Evolutionary conservation across 2,797 vertebrate species (phyloP), one percentile per base, ranked within the genome.

Genomic region (Vultur gryphus): DNA sequence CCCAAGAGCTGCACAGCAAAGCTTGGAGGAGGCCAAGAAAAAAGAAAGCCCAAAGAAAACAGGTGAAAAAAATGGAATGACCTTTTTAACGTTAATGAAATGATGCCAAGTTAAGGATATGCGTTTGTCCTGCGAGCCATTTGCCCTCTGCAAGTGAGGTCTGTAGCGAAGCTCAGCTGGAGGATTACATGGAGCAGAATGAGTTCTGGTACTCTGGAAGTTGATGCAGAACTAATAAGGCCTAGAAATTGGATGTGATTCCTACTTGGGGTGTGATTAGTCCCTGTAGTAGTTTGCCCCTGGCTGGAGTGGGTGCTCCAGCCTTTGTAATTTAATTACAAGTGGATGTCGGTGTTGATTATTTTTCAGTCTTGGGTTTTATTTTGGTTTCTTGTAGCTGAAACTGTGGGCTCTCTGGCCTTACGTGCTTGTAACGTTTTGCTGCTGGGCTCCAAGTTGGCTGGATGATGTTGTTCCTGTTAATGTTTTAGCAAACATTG

Each of bases 1-100:
- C 3, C 92, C 96, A 1, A 51, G 44, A 67, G 79, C 35, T 33
- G 97, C 96, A 25, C 91, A 87, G 76, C 89, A 51, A 48, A 72
- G 31, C 80, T 70, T 31, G 18, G 93, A 97, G 10, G 80, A 67
- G n/a, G 57, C 62, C 20, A 54, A 76, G 31, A 43, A 24, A 64
- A 44, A 62, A 71, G 48, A 31, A 66, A 91, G 75, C 52, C 81
- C 65, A 23, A 65, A 84, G 55, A 65, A 44, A 71, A 33, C 33
- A 84, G 96, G 88, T 95, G 26, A 82, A 79, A 59, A 72, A 35
- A 44, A 23, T 13, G 5, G 18, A 33, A 44, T 49, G 3, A 10
- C n/a, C 35, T 67, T 77, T n/a, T 57, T 11, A 49, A 8, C 21
- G 44, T 41, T 1, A 31, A 3, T 25, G 9, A 79, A 57, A 4